Evolutionary conservation across 2,888 invertebrate genomes (phyloP).

Genomic region (Orchesellides sinensis): DNA sequence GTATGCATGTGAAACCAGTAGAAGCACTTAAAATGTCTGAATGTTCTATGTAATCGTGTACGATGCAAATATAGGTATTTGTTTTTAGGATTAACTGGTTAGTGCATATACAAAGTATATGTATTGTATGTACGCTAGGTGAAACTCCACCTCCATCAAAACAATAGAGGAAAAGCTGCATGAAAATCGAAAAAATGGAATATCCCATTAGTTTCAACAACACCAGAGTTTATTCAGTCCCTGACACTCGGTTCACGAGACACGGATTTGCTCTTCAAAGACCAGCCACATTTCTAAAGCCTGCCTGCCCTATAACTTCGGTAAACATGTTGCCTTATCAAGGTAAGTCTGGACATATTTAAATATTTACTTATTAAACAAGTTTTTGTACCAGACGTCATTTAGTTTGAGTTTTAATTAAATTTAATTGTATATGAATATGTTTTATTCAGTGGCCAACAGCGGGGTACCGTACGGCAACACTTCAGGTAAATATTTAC

Average conservation of each 20-base stretch:
- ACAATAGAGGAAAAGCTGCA: conserved; percentile 41
- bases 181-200: conserved; percentile 56
- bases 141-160: conserved; percentile 40
- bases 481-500: too few species aligned
- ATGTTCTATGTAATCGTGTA: too few species aligned
- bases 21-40: too few species aligned
- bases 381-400: too few species aligned
- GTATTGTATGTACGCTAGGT: not conserved
- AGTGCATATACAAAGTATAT: too few species aligned
- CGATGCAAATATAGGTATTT: too few species aligned
- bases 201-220: conserved; percentile 63
- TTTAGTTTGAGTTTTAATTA: not conserved
- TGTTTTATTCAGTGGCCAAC: conserved; percentile 51
- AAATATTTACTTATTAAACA: not conserved
- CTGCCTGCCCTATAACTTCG: conserved; percentile 65
- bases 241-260: conserved; percentile 68
- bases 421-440: not conserved
- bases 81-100: too few species aligned
- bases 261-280: conserved; percentile 65
- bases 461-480: conserved; percentile 67
- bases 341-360: conserved; percentile 50
- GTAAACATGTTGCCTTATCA: conserved; percentile 71
- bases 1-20: not conserved
- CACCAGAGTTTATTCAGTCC: conserved; percentile 70
- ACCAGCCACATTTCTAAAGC: conserved; percentile 63